Percentiles rank a stretch among this genome's conserved stretches.
Conservation (phyloP, 2,113 vertebrate species). For the Daboia siamensis region DNA sequence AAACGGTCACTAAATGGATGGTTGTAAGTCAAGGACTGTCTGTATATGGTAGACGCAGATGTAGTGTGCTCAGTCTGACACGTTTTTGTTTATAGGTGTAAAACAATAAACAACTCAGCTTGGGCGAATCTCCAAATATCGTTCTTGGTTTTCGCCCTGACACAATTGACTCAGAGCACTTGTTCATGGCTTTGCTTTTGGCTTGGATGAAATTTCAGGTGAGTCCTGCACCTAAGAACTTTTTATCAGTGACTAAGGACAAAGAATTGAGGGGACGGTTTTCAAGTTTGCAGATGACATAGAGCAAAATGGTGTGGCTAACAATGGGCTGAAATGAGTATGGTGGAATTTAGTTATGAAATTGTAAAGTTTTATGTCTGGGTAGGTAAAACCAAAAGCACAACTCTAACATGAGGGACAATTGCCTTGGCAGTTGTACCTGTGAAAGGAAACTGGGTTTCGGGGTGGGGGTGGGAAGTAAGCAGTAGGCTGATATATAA, state of each 20-base stretch:
- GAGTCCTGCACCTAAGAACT: not conserved
- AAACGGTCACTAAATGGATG: not conserved
- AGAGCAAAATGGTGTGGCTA: not conserved
- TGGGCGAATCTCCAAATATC: not conserved
- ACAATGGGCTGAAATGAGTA: not conserved
- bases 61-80: not conserved
- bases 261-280: not conserved
- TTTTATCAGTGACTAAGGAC: not conserved
- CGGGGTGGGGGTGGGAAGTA: not conserved
- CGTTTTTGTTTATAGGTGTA: not conserved
- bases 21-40: not conserved
- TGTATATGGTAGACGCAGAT: not conserved
- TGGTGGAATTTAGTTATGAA: not conserved
- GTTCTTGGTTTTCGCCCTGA: not conserved
- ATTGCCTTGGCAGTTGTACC: not conserved
- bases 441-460: not conserved
- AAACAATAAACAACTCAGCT: not conserved
- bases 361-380: not conserved
- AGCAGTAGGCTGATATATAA: not conserved
- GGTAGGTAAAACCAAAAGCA: not conserved
- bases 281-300: not conserved
- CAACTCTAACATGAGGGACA: not conserved
- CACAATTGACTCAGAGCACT: not conserved
- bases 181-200: not conserved
- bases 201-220: not conserved